These are phyloP conservation scores for Drosophila demipolita DNA, from an alignment of 2,888 invertebrate species.

Conservation along the genomic window DNA sequence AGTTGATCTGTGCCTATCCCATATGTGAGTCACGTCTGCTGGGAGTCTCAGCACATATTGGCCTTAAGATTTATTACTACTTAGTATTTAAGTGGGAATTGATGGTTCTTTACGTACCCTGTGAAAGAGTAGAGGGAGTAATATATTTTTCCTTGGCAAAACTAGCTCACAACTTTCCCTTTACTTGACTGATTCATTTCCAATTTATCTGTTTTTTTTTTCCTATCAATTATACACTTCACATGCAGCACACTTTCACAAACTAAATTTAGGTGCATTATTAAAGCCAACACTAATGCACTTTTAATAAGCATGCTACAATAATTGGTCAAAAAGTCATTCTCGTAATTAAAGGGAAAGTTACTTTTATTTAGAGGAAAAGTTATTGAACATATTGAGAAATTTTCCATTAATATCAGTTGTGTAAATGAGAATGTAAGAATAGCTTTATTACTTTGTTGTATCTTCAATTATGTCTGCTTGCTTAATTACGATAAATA, in stretches of 20 bases:
- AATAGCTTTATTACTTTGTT: not conserved
- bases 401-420: not conserved
- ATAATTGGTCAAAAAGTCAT: not conserved
- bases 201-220: not conserved
- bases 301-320: slow-evolving; percentile 6
- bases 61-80: slow-evolving; percentile 69
- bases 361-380: not conserved
- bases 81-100: slow-evolving; percentile 56
- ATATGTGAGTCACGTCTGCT: slow-evolving; percentile 67
- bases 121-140: not conserved
- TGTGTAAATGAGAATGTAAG: not conserved
- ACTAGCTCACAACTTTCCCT: not conserved
- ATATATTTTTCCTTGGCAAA: too few species aligned
- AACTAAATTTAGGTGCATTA: not conserved
- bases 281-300: slow-evolving; percentile 1
- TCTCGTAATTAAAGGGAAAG: not conserved
- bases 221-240: not conserved
- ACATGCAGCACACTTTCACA: not conserved
- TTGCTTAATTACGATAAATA: slow-evolving; percentile 48
- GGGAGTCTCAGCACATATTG: slow-evolving; percentile 70
- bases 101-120: slow-evolving; percentile 38
- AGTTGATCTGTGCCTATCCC: slow-evolving; percentile 28
- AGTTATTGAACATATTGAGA: not conserved
- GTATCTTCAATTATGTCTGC: slow-evolving; percentile 30
- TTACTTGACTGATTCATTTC: not conserved